phyloP scores from a whole-genome alignment of 2,113 vertebrate species.

The Suncus etruscus region DNA sequence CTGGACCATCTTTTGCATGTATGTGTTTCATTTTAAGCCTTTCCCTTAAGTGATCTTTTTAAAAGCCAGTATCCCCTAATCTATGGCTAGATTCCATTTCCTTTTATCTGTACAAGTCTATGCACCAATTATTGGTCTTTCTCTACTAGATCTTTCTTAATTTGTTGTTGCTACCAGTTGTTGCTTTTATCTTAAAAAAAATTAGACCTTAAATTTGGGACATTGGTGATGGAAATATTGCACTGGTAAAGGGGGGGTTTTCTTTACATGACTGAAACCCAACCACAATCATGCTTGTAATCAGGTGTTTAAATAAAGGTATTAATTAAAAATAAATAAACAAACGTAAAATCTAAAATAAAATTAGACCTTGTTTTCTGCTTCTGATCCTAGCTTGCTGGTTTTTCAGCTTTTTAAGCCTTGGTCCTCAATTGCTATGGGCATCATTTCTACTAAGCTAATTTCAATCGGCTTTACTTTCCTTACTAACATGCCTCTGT shows the following conservation, averaged over 20 bases:
- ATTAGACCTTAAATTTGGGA: too few species aligned
- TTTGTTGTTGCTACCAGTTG: background rate
- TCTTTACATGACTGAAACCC: too few species aligned
- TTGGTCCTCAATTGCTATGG: background rate
- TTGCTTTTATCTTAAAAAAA: background rate
- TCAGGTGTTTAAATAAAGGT: too few species aligned
- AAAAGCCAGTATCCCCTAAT: background rate
- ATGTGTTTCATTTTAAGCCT: background rate
- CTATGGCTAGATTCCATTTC: background rate
- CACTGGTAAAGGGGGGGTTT: too few species aligned
- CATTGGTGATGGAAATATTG: too few species aligned
- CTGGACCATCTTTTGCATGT: background rate
- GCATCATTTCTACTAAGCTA: background rate
- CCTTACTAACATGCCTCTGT: background rate
- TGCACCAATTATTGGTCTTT: background rate
- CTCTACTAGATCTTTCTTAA: background rate
- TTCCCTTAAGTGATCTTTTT: background rate
- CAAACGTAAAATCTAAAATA: too few species aligned
- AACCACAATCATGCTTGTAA: too few species aligned
- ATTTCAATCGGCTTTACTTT: background rate
- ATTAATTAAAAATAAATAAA: too few species aligned
- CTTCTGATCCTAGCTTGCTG: background rate
- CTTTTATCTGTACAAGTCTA: background rate
- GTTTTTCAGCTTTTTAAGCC: background rate
- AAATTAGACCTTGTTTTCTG: background rate